Percentiles rank a stretch among this genome's conserved stretches.
phyloP scores from a whole-genome alignment of 2,797 vertebrate species.

The Sebastes wilsoni region DNA sequence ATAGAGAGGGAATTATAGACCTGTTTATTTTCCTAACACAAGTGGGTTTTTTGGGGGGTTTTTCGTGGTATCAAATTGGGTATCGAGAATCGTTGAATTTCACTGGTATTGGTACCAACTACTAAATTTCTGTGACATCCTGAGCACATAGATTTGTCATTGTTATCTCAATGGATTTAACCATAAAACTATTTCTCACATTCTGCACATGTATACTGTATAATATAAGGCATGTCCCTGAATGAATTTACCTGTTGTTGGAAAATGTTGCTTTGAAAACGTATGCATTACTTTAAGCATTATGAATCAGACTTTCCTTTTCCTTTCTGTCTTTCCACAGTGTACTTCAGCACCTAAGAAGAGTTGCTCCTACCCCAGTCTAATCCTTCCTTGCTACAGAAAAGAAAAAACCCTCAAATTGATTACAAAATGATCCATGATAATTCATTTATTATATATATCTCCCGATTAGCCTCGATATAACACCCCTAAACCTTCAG shows the following conservation, averaged over 20 bases:
- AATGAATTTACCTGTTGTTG: neutral
- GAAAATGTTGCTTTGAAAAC: neutral
- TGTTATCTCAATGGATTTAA: neutral
- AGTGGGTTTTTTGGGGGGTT: too few species aligned
- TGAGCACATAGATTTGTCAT: neutral
- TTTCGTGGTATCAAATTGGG: too few species aligned
- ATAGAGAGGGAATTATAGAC: neutral
- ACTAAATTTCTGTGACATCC: too few species aligned
- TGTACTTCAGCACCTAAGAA: constrained; percentile 89
- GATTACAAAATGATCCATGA: constrained; percentile 76
- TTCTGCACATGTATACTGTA: neutral
- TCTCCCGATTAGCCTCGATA: constrained; percentile 74
- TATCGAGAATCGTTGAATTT: too few species aligned
- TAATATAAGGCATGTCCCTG: neutral
- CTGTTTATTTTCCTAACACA: neutral
- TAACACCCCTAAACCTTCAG: constrained; percentile 72
- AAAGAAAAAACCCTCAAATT: constrained; percentile 70
- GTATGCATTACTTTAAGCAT: neutral
- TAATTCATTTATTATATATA: constrained; percentile 65
- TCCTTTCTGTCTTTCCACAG: constrained; percentile 62
- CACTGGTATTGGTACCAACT: too few species aligned
- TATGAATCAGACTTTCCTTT: neutral
- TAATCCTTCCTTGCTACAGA: constrained; percentile 77
- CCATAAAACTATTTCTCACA: neutral
- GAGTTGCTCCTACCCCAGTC: constrained; percentile 81